Conservation (phyloP, 2,113 vertebrate species). For the Colaptes auratus region DNA sequence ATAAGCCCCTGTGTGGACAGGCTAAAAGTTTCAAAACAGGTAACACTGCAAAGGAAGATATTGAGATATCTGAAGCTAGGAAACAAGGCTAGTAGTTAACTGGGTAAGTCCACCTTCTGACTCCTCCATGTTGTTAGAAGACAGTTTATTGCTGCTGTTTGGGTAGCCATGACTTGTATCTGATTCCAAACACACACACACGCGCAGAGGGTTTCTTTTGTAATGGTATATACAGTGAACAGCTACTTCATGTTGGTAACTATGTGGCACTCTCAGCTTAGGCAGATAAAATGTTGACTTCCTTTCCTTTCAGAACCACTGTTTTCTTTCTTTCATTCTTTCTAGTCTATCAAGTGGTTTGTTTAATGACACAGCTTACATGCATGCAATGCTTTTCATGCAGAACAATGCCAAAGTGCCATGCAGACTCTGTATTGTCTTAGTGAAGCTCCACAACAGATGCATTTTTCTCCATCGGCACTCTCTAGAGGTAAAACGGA, state of each 20-base stretch:
- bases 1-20: background rate
- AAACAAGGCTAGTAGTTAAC: background rate
- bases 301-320: background rate
- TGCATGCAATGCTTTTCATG: background rate
- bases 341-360: background rate
- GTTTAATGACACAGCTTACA: background rate
- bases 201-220: background rate
- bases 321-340: background rate
- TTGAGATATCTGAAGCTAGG: background rate
- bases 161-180: background rate
- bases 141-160: background rate
- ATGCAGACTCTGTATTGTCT: background rate
- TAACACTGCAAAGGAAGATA: background rate
- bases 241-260: background rate
- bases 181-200: background rate
- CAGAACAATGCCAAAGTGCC: conserved; percentile 10
- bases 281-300: background rate
- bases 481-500: background rate
- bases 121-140: background rate
- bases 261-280: background rate
- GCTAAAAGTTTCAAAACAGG: background rate
- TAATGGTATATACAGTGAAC: background rate
- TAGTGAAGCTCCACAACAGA: conserved; percentile 6
- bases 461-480: background rate
- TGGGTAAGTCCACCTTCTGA: background rate